Evolutionary conservation across 2,113 vertebrate species (phyloP).

Genomic region (Mohoua ochrocephala): DNA sequence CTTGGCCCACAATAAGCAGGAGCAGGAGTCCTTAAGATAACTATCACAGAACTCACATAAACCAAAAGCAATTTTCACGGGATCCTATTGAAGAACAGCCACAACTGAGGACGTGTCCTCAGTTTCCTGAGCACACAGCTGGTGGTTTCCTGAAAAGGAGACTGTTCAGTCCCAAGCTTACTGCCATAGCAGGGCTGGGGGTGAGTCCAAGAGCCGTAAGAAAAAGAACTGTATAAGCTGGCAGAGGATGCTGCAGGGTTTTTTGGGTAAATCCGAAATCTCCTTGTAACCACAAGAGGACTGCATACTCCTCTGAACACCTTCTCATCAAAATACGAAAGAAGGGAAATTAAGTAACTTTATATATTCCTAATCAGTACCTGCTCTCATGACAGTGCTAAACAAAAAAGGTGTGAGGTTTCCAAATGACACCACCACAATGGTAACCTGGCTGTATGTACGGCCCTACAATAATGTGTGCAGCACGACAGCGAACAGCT

Average conservation of each 20-base stretch:
- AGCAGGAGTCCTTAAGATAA: not conserved
- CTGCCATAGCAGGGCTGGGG: not conserved
- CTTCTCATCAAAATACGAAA: not conserved
- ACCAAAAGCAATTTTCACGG: not conserved
- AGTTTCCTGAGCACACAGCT: not conserved
- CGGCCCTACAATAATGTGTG: accelerated
- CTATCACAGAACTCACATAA: not conserved
- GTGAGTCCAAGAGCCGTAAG: accelerated
- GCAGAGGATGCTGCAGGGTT: not conserved
- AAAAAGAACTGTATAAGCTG: not conserved
- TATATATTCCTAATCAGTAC: not conserved
- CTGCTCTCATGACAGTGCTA: not conserved
- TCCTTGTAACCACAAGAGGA: not conserved
- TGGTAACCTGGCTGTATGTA: not conserved
- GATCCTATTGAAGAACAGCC: not conserved
- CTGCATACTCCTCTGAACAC: not conserved
- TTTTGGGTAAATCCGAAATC: not conserved
- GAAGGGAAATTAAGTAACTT: not conserved
- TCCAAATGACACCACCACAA: not conserved
- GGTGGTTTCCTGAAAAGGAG: not conserved
- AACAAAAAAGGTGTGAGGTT: not conserved
- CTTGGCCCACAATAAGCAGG: not conserved
- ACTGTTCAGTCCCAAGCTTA: not conserved
- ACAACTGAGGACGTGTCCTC: not conserved
- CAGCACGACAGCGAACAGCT: not conserved